These are phyloP conservation scores for Neria commutata DNA, from an alignment of 2,888 invertebrate species.

Conservation along the genomic window DNA sequence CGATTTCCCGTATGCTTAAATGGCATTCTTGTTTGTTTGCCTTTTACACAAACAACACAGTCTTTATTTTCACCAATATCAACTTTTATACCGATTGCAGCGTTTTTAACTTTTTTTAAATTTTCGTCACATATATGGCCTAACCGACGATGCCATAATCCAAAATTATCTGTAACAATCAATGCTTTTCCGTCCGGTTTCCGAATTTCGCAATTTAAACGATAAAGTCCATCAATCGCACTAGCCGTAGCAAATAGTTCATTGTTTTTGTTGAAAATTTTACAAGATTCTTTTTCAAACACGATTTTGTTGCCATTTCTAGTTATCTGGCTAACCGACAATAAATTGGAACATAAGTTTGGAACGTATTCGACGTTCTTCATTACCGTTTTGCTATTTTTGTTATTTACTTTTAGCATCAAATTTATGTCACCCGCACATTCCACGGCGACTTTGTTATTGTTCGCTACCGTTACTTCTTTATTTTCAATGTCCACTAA, in stretches of 20 bases:
- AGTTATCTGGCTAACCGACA: too few species aligned
- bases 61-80: slow-evolving; percentile 18
- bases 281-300: too few species aligned
- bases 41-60: slow-evolving; percentile 36
- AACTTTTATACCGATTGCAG: slow-evolving; percentile 21
- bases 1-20: slow-evolving; percentile 30
- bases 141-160: slow-evolving; percentile 37
- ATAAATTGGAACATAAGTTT: background rate
- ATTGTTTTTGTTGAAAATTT: slow-evolving; percentile 22
- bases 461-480: slow-evolving; percentile 24
- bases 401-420: background rate
- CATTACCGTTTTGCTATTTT: slow-evolving; percentile 13
- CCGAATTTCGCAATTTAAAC: slow-evolving; percentile 24
- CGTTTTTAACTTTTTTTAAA: slow-evolving; percentile 18
- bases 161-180: slow-evolving; percentile 7
- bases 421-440: slow-evolving; percentile 21
- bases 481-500: slow-evolving; percentile 5
- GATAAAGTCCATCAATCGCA: slow-evolving; percentile 25
- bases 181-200: slow-evolving; percentile 1
- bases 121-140: slow-evolving; percentile 34
- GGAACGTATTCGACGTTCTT: slow-evolving; percentile 18
- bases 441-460: slow-evolving; percentile 20
- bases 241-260: slow-evolving; percentile 25
- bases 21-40: slow-evolving; percentile 33
- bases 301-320: too few species aligned